Evolutionary conservation across 2,888 invertebrate genomes (phyloP).

Genomic region (Tetanocera ferruginea): DNA sequence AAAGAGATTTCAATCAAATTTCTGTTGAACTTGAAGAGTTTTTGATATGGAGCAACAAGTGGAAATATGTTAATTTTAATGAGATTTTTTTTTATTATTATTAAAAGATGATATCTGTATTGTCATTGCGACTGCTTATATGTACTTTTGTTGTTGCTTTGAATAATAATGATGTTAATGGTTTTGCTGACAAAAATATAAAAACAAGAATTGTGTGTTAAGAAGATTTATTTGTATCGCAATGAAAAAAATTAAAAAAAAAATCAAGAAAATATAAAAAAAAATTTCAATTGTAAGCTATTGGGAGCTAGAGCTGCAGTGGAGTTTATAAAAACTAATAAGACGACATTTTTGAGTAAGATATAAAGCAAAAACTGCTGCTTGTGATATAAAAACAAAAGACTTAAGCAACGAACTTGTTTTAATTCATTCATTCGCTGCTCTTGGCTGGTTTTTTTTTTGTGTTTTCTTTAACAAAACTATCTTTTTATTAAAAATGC

Average conservation of each 20-base stretch:
- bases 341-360: not conserved
- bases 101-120: not conserved
- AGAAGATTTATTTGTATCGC: no score
- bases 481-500: slow-evolving; percentile 1
- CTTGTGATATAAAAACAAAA: not conserved
- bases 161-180: not conserved
- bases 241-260: no score
- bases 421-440: not conserved
- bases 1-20: slow-evolving; percentile 27
- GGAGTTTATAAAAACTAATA: not conserved
- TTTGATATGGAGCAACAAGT: slow-evolving; percentile 26
- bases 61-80: slow-evolving; percentile 30
- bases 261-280: not conserved
- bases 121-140: not conserved
- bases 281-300: no score
- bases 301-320: not conserved
- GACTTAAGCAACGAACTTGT: slow-evolving; percentile 21
- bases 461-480: not conserved
- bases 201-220: no score
- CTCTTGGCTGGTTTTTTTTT: not conserved
- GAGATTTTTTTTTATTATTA: slow-evolving; percentile 7
- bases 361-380: not conserved
- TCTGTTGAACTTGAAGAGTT: slow-evolving; percentile 3
- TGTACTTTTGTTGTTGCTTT: not conserved
- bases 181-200: no score